phyloP scores from a whole-genome alignment of 2,888 invertebrate genomes.

The Pterostichus madidus region DNA sequence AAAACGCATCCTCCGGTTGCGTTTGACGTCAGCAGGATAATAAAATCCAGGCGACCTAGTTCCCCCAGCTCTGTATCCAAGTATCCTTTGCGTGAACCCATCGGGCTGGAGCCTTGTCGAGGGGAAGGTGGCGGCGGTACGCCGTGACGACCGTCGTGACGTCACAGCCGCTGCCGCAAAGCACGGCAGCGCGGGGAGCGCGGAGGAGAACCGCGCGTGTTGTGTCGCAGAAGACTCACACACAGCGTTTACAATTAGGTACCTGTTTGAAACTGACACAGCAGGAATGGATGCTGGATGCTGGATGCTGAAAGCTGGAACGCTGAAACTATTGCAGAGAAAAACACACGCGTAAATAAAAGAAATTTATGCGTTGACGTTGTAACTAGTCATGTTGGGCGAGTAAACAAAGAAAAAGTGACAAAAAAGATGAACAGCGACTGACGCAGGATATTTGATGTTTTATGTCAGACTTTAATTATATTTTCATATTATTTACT shows the following conservation, averaged over 20 bases:
- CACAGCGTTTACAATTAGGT: conserved; percentile 2
- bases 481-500: too few relatives aligned
- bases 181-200: conserved; percentile 9
- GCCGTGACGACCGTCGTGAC: conserved; percentile 61
- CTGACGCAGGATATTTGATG: too few relatives aligned
- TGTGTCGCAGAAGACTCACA: conserved; percentile 10
- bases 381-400: too few relatives aligned
- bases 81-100: background rate
- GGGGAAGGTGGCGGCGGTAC: conserved; percentile 14
- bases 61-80: background rate
- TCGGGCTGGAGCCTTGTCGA: background rate
- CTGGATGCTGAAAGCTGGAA: too few relatives aligned
- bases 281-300: too few relatives aligned
- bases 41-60: conserved; percentile 15
- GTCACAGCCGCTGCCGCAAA: conserved; percentile 58
- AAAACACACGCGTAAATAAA: too few relatives aligned
- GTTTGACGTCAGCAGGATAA: conserved; percentile 11
- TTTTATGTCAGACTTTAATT: too few relatives aligned
- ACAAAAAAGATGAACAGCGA: too few relatives aligned
- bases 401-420: too few relatives aligned
- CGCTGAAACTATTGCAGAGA: too few relatives aligned
- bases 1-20: background rate
- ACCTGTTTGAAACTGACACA: too few relatives aligned
- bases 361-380: too few relatives aligned
- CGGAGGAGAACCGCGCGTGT: background rate